Evolutionary conservation across 2,113 vertebrate genomes (phyloP).

Genomic region (Chamaetylas fuelleborni): DNA sequence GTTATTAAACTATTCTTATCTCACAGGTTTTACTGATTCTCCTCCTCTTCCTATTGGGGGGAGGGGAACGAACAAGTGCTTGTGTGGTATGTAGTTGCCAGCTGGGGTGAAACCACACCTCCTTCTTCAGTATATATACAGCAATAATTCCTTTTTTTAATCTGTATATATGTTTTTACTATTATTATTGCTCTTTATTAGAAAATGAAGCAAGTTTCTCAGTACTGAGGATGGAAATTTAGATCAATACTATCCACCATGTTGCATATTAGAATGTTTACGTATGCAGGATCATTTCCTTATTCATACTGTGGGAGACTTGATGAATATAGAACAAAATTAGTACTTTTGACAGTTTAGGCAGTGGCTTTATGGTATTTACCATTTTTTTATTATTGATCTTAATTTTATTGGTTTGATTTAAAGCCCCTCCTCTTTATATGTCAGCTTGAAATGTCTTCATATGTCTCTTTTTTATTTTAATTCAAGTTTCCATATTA

Average conservation of each 20-base stretch:
- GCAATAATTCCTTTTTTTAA: neutral
- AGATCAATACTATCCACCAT: fast-evolving
- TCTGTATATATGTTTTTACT: neutral
- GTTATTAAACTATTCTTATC: neutral
- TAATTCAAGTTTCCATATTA: neutral
- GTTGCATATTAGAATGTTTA: neutral
- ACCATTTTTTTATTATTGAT: neutral
- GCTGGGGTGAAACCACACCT: neutral
- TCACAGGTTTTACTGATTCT: neutral
- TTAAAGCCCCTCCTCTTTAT: neutral
- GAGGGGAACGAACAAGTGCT: neutral
- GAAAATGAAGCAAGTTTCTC: neutral
- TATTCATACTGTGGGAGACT: neutral
- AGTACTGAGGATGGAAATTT: neutral
- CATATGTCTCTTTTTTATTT: fast-evolving
- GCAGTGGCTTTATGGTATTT: neutral
- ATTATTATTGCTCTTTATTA: neutral
- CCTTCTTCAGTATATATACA: fast-evolving
- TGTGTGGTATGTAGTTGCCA: neutral
- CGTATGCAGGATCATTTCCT: neutral
- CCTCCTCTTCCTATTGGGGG: fast-evolving
- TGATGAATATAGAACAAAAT: neutral
- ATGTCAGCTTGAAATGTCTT: neutral
- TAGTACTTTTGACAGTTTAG: neutral
- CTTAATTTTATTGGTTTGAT: neutral